These are phyloP conservation scores for Pelobates fuscus DNA, from an alignment of 2,113 vertebrate species.

Conservation along the genomic window DNA sequence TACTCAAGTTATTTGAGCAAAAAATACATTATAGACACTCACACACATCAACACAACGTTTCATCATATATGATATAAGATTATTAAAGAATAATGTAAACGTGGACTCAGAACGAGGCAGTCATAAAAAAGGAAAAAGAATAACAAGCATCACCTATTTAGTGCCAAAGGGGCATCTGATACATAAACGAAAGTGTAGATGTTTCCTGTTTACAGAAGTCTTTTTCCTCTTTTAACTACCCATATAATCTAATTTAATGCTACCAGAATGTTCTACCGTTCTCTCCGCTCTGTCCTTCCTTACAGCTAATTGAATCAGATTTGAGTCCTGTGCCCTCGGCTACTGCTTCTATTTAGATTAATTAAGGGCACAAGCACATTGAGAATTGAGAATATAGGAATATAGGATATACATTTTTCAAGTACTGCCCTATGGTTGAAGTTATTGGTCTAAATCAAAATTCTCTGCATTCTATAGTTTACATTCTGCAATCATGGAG, in stretches of 20 bases:
- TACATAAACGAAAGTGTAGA: too few relatives aligned
- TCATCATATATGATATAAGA: too few relatives aligned
- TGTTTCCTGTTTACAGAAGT: too few relatives aligned
- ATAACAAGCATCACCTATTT: too few relatives aligned
- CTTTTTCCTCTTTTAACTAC: not conserved
- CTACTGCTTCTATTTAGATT: not conserved
- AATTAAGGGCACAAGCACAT: not conserved
- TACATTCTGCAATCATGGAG: not conserved
- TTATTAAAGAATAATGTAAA: too few relatives aligned
- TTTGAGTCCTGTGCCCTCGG: not conserved
- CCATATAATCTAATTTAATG: conserved; percentile 9
- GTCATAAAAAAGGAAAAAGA: too few relatives aligned
- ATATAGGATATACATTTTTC: not conserved
- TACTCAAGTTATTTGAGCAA: too few relatives aligned
- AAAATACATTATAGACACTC: too few relatives aligned
- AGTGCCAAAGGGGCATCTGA: too few relatives aligned
- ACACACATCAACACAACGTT: too few relatives aligned
- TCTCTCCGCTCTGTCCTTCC: not conserved
- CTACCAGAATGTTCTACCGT: not conserved
- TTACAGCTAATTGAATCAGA: not conserved
- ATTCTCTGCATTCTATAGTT: not conserved
- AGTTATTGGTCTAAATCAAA: not conserved
- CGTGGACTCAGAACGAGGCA: too few relatives aligned
- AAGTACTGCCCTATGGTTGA: not conserved
- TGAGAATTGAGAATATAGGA: not conserved